A percentile compares a stretch with the other conserved stretches of the same genome.
phyloP scores from a whole-genome alignment of 2,888 invertebrate genomes.

The Hartigia nigra region DNA sequence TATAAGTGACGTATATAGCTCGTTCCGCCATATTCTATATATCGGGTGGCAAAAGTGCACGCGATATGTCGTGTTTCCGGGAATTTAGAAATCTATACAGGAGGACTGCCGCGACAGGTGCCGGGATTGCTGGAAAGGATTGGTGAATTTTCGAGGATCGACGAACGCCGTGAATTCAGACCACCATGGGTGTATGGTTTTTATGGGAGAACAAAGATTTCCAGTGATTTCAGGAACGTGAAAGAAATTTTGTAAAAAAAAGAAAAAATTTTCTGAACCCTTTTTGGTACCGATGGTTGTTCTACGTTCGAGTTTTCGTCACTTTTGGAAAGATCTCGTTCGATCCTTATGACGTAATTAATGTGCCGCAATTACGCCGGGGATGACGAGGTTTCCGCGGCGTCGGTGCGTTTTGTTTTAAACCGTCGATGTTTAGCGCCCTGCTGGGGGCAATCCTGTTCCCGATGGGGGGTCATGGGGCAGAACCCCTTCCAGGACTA shows the following conservation, averaged over 20 bases:
- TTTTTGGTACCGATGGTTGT: background rate
- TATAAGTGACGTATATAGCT: background rate
- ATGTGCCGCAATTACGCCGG: slow-evolving; percentile 62
- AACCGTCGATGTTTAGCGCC: slow-evolving; percentile 61
- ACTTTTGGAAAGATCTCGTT: background rate
- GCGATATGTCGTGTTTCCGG: background rate
- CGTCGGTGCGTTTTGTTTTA: slow-evolving; percentile 62
- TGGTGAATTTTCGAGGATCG: background rate
- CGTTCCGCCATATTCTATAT: background rate
- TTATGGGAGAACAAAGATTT: background rate
- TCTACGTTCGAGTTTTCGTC: background rate
- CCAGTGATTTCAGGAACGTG: background rate
- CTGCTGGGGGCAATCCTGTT: slow-evolving; percentile 64
- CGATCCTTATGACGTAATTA: slow-evolving; percentile 50
- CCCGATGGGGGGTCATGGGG: slow-evolving; percentile 57
- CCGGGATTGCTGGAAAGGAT: background rate
- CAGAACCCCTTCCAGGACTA: slow-evolving; percentile 21
- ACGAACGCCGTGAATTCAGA: slow-evolving; percentile 1
- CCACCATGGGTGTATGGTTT: background rate
- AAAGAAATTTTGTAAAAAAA: too few species aligned
- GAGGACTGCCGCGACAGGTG: background rate
- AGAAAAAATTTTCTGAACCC: background rate
- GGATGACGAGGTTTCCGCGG: slow-evolving; percentile 56
- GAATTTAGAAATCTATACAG: background rate
- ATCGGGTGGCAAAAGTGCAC: background rate